Percentiles rank a stretch among this genome's conserved stretches.
phyloP scores from a whole-genome alignment of 2,888 invertebrate genomes.

The Tiphia femorata region DNA sequence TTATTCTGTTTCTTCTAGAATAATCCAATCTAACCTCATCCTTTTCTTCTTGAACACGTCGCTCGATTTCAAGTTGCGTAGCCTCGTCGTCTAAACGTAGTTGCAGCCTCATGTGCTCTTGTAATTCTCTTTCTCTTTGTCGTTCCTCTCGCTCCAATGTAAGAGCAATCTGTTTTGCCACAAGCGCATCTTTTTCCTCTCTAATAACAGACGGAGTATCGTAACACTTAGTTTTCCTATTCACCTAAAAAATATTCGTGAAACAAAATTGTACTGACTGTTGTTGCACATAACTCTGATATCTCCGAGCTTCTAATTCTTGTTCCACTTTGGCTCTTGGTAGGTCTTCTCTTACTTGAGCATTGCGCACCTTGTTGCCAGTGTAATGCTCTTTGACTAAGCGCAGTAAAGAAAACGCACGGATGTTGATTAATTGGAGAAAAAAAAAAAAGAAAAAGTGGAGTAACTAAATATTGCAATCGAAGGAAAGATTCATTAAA shows the following conservation, averaged over 20 bases:
- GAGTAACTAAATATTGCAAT: not conserved
- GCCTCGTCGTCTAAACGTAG: slow-evolving; percentile 64
- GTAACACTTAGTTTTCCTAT: not conserved
- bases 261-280: slow-evolving; percentile 72
- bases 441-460: slow-evolving; percentile 2
- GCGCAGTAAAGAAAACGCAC: slow-evolving; percentile 23
- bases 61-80: slow-evolving; percentile 70
- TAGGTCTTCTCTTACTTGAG: slow-evolving; percentile 83
- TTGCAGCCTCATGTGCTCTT: slow-evolving; percentile 58
- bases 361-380: slow-evolving; percentile 81
- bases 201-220: slow-evolving; percentile 46
- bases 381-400: slow-evolving; percentile 82
- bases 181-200: slow-evolving; percentile 77
- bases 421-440: not conserved
- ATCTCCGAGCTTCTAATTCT: slow-evolving; percentile 74
- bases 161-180: slow-evolving; percentile 78
- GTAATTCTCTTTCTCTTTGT: slow-evolving; percentile 69
- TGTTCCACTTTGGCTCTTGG: slow-evolving; percentile 83
- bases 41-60: slow-evolving; percentile 78
- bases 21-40: slow-evolving; percentile 78
- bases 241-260: not conserved
- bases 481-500: not conserved
- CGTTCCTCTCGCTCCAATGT: slow-evolving; percentile 74
- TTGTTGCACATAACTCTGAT: slow-evolving; percentile 74
- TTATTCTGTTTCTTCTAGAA: too few species aligned